These are phyloP conservation scores for Phoxinus dragarum DNA, from an alignment of 2,797 vertebrate genomes.

Conservation along the genomic window DNA sequence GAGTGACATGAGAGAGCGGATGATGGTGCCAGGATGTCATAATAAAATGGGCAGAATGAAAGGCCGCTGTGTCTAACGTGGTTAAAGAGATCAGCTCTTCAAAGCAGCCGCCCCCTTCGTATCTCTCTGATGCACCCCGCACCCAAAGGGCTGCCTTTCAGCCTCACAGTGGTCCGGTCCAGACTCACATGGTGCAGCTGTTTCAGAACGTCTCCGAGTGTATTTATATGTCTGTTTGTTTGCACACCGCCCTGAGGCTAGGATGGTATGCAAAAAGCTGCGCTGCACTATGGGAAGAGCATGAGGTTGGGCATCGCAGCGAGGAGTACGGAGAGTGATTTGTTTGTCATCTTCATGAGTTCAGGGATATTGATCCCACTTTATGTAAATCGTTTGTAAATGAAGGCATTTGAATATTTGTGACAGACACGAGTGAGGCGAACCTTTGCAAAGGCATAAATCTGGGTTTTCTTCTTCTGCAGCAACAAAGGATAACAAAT, in stretches of 20 bases:
- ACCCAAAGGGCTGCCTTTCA: conserved; percentile 57
- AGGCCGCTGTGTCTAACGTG: conserved; percentile 60
- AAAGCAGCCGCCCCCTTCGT: conserved; percentile 55
- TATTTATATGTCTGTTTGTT: conserved; percentile 53
- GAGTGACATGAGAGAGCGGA: conserved; percentile 37
- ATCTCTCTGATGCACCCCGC: conserved; percentile 49
- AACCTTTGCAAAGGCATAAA: conserved; percentile 7
- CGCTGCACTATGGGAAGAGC: conserved; percentile 45
- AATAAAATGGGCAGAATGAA: conserved; percentile 61
- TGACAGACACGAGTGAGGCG: background rate
- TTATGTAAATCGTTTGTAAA: conserved; percentile 53
- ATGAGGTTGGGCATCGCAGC: conserved; percentile 32
- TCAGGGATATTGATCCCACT: conserved; percentile 35
- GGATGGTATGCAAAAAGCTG: conserved; percentile 59
- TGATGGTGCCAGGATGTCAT: conserved; percentile 63
- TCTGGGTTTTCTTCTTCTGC: conserved; percentile 20
- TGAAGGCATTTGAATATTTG: conserved; percentile 52
- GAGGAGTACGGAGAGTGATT: conserved; percentile 22
- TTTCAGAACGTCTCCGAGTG: conserved; percentile 47
- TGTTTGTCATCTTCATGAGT: conserved; percentile 49
- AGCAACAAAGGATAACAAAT: background rate
- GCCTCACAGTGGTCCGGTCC: conserved; percentile 52
- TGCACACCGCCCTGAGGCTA: conserved; percentile 36
- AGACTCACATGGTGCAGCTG: conserved; percentile 60
- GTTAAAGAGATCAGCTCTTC: conserved; percentile 66